Conservation (phyloP, 2,888 invertebrate species). For the Lasioglossum zephyrum region DNA sequence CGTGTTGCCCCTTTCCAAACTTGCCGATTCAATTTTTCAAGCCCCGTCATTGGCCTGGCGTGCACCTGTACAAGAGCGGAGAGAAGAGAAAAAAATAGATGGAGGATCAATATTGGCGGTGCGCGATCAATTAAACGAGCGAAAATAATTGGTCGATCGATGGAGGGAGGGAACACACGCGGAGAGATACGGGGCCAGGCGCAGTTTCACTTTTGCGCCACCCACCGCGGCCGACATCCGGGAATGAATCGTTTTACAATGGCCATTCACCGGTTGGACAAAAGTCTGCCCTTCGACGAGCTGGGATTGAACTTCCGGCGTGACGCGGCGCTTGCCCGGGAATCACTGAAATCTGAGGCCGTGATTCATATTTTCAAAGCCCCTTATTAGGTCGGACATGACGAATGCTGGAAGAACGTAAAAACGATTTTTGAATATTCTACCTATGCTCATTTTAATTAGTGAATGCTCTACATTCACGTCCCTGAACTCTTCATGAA, state of each 20-base stretch:
- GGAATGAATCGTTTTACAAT: slow-evolving; percentile 2
- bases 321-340: no score
- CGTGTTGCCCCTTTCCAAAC: not conserved
- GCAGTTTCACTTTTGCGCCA: slow-evolving; percentile 21
- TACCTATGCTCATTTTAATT: no score
- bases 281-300: not conserved
- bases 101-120: slow-evolving; percentile 16
- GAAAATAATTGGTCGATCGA: slow-evolving; percentile 33
- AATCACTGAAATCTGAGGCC: not conserved
- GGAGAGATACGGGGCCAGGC: not conserved
- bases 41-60: not conserved
- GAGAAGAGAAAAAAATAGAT: not conserved
- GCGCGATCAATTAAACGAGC: slow-evolving; percentile 34
- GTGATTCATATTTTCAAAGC: not conserved
- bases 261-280: not conserved
- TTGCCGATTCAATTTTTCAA: slow-evolving; percentile 30
- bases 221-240: not conserved
- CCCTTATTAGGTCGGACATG: no score
- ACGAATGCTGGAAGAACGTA: no score
- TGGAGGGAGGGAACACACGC: not conserved
- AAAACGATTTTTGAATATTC: no score
- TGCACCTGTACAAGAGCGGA: not conserved
- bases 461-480: no score
- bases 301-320: not conserved
- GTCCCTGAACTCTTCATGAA: no score